Base-by-base conservation (phyloP, 2,113 vertebrate genomes). In the Crotophaga sulcirostris region DNA sequence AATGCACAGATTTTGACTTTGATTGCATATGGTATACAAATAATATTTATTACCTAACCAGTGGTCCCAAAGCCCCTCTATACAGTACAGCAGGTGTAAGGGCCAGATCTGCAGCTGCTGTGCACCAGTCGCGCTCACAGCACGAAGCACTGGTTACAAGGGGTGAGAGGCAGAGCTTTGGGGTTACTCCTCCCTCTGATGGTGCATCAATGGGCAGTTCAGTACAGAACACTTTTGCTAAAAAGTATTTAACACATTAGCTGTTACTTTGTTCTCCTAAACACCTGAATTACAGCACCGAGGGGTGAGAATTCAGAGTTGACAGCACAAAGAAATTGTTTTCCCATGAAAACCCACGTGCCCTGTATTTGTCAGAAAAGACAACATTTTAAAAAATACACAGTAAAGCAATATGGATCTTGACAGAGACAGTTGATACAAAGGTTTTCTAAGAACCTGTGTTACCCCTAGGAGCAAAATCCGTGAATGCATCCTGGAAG, bases 401-500 rank as follows among this genome's bases (percentile, higher is more conserved):
- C 31, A 34, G 34, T 11, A 66, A 54, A 89, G 44, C 23, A 59
- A 70, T 47, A 42, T 12, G 33, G 10, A 67, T 83, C 26, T 62
- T 47, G 77, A 66, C 28, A 85, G 31, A 87, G 54, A 68, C 14
- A 90, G n/a, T 25, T 18, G n/a, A 94, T 80, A 58, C 11, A 83
- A n/a, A 84, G 26, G 20, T 80, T 92, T 90, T 84, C 8, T 81
- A 93, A 94, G 26, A 62, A 47, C 3, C 29, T 68, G 10, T 90
- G 38, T 92, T 94, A 34, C 72, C 51, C 96, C 79, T 47, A 99
- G 99, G 99, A 97, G 97, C 70, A 95, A 93, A 59, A 95, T 99
- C 66, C 98, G 97, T 60, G 98, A 98, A 49, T 97, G 97, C 7
- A 97, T 99, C 54, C 97, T 99, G 15, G 98, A 99, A 96, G 99